These are phyloP conservation scores for Leuciscus idus DNA, from an alignment of 2,113 vertebrate genomes.

Conservation along the genomic window DNA sequence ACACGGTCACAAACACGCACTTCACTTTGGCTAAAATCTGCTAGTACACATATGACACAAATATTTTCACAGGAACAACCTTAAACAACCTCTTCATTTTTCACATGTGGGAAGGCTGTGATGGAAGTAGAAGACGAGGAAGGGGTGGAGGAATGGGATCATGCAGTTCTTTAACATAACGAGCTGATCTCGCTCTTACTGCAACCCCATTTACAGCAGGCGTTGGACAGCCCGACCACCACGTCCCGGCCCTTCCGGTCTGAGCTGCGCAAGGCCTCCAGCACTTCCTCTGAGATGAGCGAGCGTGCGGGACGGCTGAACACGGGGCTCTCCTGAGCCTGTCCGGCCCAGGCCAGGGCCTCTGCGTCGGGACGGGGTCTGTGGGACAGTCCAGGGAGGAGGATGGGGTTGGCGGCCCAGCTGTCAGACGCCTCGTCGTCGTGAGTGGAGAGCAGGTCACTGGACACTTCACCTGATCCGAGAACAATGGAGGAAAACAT, in stretches of 20 bases:
- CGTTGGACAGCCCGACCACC: conserved; percentile 79
- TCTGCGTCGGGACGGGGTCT: conserved; percentile 58
- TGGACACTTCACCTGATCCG: conserved; percentile 61
- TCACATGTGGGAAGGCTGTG: background rate
- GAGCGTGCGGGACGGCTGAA: conserved; percentile 69
- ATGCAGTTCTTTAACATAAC: conserved; percentile 75
- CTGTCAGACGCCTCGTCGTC: conserved; percentile 65
- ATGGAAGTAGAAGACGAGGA: background rate
- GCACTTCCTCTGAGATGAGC: conserved; percentile 72
- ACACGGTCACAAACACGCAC: background rate
- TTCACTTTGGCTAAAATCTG: background rate
- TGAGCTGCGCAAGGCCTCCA: conserved; percentile 75
- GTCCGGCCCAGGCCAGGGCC: conserved; percentile 51
- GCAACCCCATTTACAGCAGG: conserved; percentile 87
- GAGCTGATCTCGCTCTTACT: conserved; percentile 86
- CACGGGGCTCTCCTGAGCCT: conserved; percentile 50
- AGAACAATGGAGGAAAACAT: background rate
- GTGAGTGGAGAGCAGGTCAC: conserved; percentile 44
- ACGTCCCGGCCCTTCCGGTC: conserved; percentile 77
- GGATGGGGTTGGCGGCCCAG: conserved; percentile 64
- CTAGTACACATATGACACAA: background rate
- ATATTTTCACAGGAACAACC: background rate
- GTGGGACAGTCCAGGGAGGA: conserved; percentile 56
- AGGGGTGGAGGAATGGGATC: background rate
- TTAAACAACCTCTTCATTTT: background rate